Base-by-base conservation (phyloP, 1,140 invertebrate species). In the Drosophila kurseongensis region DNA sequence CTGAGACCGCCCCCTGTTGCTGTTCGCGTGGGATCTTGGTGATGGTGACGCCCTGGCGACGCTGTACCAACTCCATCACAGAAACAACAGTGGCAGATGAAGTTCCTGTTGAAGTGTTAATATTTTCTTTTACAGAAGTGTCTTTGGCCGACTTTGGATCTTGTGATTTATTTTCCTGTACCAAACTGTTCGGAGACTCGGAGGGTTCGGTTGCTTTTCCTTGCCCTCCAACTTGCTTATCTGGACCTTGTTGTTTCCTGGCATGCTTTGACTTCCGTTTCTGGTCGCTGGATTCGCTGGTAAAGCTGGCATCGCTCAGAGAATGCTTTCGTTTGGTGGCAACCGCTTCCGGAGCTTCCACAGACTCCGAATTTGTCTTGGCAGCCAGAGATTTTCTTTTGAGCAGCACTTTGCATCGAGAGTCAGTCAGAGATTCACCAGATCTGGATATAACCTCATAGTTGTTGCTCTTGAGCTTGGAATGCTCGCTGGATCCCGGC, bases 31-130 rank as follows among this genome's bases (percentile, higher is more conserved):
- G 60, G 50, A 91, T 82, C 52, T 91, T 91, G n/a, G 88, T 91
- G 32, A 91, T 91, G 16, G 90, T 91, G 5, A 91, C 90, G 1
- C 90, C 86, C 32, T 90, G 83, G 1, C 91, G 84, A 14, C 81
- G 63, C 42, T 72, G 72, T 1, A 91, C 86, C 36, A 91, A 41
- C 32, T 90, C 88, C 57, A 91, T 86, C 5, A 88, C 77, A 6
- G 86, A 82, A n/a, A 77, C 79, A 5, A 89, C 72, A 0, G 69
- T 40, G 13, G 61, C 61, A 13, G 59, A 32, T 32, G 29, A 38
- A 36, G 8, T 51, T 6, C 47, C 7, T 12, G 60, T 14, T 3
- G 10, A 51, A 16, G 47, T 5, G 4, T 27, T 10, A 13, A 14
- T 18, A 52, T 32, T 36, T 5, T 32, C 32, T 7, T 10, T n/a